phyloP scores from a whole-genome alignment of 2,888 invertebrate genomes.

The Adineta ricciae region DNA sequence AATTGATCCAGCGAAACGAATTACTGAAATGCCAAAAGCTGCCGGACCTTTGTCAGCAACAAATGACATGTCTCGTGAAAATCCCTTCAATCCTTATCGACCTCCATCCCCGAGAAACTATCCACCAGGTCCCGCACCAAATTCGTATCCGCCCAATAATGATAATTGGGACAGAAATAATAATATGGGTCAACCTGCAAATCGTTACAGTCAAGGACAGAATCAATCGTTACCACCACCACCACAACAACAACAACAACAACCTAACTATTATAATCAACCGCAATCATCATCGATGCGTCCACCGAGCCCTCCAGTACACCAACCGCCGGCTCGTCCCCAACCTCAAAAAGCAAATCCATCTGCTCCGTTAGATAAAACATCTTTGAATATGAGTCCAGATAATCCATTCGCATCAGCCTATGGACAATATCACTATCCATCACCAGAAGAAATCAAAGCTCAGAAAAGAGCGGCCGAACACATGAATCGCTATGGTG shows the following conservation, averaged over 20 bases:
- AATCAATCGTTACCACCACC: neutral
- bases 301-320: neutral
- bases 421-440: neutral
- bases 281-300: neutral
- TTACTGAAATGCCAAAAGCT: neutral
- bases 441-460: neutral
- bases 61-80: neutral
- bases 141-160: neutral
- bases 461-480: neutral
- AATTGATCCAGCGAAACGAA: neutral
- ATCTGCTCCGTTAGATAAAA: neutral
- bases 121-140: neutral
- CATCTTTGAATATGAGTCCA: constrained; percentile 4
- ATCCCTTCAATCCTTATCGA: constrained; percentile 6
- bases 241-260: neutral
- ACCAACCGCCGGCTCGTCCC: neutral
- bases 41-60: neutral
- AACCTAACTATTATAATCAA: neutral
- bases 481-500: neutral
- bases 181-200: neutral
- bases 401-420: neutral
- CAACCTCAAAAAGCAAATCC: neutral
- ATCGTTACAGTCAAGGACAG: neutral
- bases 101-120: neutral
- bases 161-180: neutral